Evolutionary conservation across 2,888 invertebrate species (phyloP), one percentile per base, ranked within the genome.

Genomic region (Habrosyne pyritoides): DNA sequence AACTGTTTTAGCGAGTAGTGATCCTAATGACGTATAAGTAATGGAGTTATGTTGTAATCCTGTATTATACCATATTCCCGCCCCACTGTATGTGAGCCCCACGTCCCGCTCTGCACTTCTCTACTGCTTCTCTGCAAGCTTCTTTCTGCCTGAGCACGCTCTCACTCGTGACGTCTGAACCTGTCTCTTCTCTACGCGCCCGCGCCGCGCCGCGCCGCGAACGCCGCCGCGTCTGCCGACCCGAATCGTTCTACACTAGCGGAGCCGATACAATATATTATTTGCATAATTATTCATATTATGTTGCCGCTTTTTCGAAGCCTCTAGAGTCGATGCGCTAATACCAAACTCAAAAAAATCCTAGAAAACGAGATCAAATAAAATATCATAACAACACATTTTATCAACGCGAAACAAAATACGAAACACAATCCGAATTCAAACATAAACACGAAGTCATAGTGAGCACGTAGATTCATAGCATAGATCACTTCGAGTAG

Each of bases 81-180:
- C 85, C 87, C 86, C 84, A 91, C 87, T 89, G 90, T 84, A 87
- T 91, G 87, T 87, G 84, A 87, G 88, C 88, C 89, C 90, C 88
- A 88, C 88, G 86, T 91, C 90, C 91, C 89, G 89, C 90, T 91
- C 90, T 91, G 91, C 91, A 91, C 91, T 91, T 91, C 91, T 91
- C 91, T 91, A 91, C 91, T 91, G 91, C 91, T 91, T 91, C 91
- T 91, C 91, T 91, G 91, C 91, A 91, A 91, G 91, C 91, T 92
- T 92, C 81, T 91, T 91, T 91, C 88, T 91, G 91, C 91, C 91
- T 91, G 84, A 87, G 91, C 91, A 91, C 91, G 89, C 90, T 87
- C 86, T 87, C 87, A 86, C 87, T 83, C 83, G 87, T 84, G 81
- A 80, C 79, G 81, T 85, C 79, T 83, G 67, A 77, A 63, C 77